A percentile compares a stretch with the other conserved stretches of the same genome.
These are phyloP conservation scores for Euura saliciscinereae DNA, from an alignment of 1,140 invertebrate species.

Conservation along the genomic window DNA sequence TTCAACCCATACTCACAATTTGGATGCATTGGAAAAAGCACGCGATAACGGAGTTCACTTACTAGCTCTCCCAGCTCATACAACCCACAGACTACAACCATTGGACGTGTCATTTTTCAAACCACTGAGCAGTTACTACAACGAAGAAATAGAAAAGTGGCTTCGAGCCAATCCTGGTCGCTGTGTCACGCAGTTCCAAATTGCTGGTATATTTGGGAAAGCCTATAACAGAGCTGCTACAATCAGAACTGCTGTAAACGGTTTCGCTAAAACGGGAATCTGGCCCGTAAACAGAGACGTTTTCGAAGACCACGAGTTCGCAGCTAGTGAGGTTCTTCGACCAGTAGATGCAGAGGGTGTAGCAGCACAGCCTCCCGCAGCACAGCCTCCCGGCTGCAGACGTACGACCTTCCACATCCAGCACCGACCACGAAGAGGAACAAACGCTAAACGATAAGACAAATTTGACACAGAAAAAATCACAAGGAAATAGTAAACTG, in stretches of 20 bases:
- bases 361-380: not conserved
- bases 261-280: slow-evolving; percentile 38
- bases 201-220: slow-evolving; percentile 37
- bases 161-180: slow-evolving; percentile 40
- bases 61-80: slow-evolving; percentile 17
- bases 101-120: slow-evolving; percentile 52
- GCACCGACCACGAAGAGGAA: not conserved
- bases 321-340: not conserved
- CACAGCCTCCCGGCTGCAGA: not conserved
- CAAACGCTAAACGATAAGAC: not conserved
- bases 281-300: slow-evolving; percentile 37
- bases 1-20: slow-evolving; percentile 30
- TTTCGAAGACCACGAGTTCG: slow-evolving; percentile 29
- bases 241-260: slow-evolving; percentile 31
- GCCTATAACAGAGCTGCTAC: slow-evolving; percentile 40
- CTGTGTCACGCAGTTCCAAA: slow-evolving; percentile 41
- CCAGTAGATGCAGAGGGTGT: not conserved
- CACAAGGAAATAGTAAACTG: not conserved
- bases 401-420: not conserved
- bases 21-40: slow-evolving; percentile 2
- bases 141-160: slow-evolving; percentile 34
- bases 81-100: slow-evolving; percentile 46
- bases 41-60: slow-evolving; percentile 10
- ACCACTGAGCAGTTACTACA: slow-evolving; percentile 37
- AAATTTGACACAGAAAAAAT: not conserved